Evolutionary conservation across 2,797 vertebrate genomes (phyloP), one percentile per base, ranked within the genome.

Genomic region (Centropyge bicolor): DNA sequence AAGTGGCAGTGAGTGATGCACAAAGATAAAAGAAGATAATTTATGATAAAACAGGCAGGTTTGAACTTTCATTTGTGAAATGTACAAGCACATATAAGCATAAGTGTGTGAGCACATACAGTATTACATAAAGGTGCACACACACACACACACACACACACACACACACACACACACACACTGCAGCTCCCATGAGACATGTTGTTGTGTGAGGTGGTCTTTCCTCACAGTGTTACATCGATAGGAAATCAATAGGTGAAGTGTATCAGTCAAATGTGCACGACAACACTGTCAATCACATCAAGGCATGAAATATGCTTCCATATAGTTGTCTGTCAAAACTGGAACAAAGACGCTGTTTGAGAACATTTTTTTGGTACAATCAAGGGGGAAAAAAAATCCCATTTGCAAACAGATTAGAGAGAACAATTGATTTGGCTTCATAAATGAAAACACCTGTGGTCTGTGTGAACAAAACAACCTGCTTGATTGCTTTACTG

Each of bases 211-310:
- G 63, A 31, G 56, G 14, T 61, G 67, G 10, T 55, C 41, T 75
- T 79, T 76, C 59, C 76, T 67, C 16, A 7, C 16, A 10, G 31
- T 27, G 57, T 60, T 68, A 54, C 56, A 45, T 46, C 61, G 70
- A 84, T 62, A 69, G 69, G 54, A 68, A 86, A 92, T 89, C 87
- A 80, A 83, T 87, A n/a, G 16, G 27, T 27, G 51, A 55, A 45
- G 70, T 74, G 56, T 72, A 75, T 86, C 60, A 64, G 74, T 84
- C 75, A 57, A 71, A 70, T 57, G 57, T 52, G 57, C 7, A 20
- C 22, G 43, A 67, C 57, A 64, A 75, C 69, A 62, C 43, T 78
- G 70, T 31, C 84, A 78, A 12, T 88, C 72, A 56, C 60, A 62
- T 70, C 56, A 79, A 63, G 55, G 43, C 48, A 70, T 38, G 43